These are phyloP conservation scores for Xestia sexstrigata DNA, from an alignment of 2,888 invertebrate species.

Conservation along the genomic window DNA sequence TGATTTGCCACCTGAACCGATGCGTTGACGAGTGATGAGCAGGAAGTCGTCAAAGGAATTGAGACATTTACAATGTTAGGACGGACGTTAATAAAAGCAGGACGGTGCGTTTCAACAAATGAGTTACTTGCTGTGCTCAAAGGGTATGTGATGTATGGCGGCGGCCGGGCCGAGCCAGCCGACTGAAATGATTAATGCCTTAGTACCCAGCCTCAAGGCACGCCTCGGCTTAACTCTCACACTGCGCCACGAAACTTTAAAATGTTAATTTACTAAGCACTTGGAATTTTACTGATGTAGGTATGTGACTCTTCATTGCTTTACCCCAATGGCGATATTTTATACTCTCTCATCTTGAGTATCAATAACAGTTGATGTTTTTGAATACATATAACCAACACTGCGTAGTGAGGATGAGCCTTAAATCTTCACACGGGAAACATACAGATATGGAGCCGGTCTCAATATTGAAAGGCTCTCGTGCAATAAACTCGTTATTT, in stretches of 20 bases:
- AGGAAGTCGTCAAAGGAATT: conserved; percentile 87
- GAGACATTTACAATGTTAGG: conserved; percentile 86
- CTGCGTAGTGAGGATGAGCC: conserved; percentile 60
- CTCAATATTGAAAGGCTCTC: conserved; percentile 51
- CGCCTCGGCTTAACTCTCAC: conserved; percentile 66
- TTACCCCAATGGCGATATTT: conserved; percentile 60
- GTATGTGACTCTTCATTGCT: conserved; percentile 69
- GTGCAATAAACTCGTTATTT: conserved; percentile 75
- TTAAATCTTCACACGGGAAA: conserved; percentile 71
- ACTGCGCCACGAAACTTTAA: conserved; percentile 71
- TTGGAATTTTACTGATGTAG: conserved; percentile 71
- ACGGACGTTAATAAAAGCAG: conserved; percentile 82
- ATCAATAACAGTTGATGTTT: conserved; percentile 41
- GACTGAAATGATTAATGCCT: conserved; percentile 84
- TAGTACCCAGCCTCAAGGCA: conserved; percentile 73
- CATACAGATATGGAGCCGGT: conserved; percentile 20
- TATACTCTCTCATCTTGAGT: conserved; percentile 60
- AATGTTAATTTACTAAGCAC: conserved; percentile 77
- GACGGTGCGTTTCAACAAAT: conserved; percentile 83
- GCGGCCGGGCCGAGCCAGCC: conserved; percentile 70
- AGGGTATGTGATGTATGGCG: conserved; percentile 84
- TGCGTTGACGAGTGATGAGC: conserved; percentile 77
- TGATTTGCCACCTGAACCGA: conserved; percentile 76
- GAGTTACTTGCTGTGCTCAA: conserved; percentile 80
- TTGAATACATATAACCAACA: conserved; percentile 4